phyloP scores from a whole-genome alignment of 2,888 invertebrate species.

The Melinaea marsaeus region DNA sequence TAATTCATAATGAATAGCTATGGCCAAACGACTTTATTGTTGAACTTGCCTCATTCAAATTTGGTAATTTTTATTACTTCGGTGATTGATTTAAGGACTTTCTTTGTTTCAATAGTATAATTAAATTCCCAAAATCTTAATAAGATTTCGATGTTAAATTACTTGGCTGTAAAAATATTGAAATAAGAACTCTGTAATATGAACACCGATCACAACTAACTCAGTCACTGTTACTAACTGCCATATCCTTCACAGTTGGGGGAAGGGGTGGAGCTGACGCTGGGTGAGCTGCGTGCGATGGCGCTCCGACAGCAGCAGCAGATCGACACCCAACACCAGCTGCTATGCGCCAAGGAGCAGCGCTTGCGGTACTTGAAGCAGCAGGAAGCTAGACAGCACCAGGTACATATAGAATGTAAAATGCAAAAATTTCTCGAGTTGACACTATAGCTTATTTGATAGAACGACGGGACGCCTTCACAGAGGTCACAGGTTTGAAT shows the following conservation, averaged over 20 bases:
- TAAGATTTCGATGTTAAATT: no score
- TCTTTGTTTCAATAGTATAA: conserved; percentile 1
- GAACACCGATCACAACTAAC: background rate
- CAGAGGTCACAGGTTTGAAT: no score
- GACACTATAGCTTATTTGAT: no score
- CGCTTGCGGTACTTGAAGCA: conserved; percentile 95
- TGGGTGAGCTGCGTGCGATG: conserved; percentile 98
- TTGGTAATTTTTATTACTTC: conserved; percentile 12
- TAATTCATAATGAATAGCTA: conserved; percentile 19
- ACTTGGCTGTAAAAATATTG: no score
- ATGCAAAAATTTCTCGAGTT: background rate
- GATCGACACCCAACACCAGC: conserved; percentile 95
- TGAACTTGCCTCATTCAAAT: conserved; percentile 4
- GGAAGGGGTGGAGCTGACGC: conserved; percentile 93
- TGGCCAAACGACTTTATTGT: conserved; percentile 12
- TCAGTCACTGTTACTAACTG: background rate
- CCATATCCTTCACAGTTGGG: conserved; percentile 83
- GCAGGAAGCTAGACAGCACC: conserved; percentile 88
- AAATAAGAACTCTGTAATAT: no score
- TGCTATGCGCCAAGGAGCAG: conserved; percentile 95
- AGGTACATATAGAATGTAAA: conserved; percentile 49
- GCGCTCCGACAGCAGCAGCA: conserved; percentile 98
- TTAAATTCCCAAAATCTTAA: background rate
- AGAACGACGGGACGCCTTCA: no score
- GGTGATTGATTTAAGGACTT: conserved; percentile 8